These are phyloP conservation scores for Nicator chloris DNA, from an alignment of 2,113 vertebrate genomes.

Conservation along the genomic window DNA sequence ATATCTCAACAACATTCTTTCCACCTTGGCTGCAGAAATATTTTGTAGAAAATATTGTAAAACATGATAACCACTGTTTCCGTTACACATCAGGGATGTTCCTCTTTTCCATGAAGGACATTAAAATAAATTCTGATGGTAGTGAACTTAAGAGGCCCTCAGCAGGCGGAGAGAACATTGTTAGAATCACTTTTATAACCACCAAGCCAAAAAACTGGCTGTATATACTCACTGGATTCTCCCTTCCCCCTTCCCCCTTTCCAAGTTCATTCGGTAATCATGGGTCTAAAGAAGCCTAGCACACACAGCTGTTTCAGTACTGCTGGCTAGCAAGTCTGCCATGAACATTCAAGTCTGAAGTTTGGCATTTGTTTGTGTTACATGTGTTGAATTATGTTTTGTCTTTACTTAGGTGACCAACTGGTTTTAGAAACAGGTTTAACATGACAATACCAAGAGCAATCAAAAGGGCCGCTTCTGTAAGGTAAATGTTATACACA, in stretches of 20 bases:
- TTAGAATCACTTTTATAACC: neutral
- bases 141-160: neutral
- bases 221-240: neutral
- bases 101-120: neutral
- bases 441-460: neutral
- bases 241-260: neutral
- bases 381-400: neutral
- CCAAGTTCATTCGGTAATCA: neutral
- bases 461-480: neutral
- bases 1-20: constrained; percentile 7
- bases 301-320: neutral
- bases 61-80: neutral
- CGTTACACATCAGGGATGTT: neutral
- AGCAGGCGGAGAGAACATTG: neutral
- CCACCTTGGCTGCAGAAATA: neutral
- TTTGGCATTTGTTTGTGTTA: neutral
- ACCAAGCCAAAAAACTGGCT: neutral
- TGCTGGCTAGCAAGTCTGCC: neutral
- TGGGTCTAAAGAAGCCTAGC: neutral
- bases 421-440: neutral
- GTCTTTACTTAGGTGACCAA: neutral
- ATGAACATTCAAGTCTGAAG: neutral
- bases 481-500: neutral
- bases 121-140: neutral
- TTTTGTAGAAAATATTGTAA: constrained; percentile 5